Conservation (phyloP, 2,113 vertebrate genomes). For the Psammodynastes pulverulentus region DNA sequence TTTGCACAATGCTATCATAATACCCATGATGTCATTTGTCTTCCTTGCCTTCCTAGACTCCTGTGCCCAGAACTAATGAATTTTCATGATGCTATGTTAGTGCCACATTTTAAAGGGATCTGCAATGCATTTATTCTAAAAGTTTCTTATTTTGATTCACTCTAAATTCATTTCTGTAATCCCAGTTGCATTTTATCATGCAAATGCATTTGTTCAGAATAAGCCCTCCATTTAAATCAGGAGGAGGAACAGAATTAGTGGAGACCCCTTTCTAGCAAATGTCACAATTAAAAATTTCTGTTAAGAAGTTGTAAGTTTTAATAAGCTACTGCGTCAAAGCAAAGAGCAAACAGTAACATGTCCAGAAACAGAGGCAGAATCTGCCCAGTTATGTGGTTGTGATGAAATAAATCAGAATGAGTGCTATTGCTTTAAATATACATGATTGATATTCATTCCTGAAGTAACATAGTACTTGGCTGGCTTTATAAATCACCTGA, state of each 20-base stretch:
- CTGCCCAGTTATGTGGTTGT: not conserved
- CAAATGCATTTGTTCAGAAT: slow-evolving; percentile 48
- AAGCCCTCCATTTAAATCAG: slow-evolving; percentile 45
- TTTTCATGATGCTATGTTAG: not conserved
- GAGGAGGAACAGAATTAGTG: not conserved
- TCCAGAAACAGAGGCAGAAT: not conserved
- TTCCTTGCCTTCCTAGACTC: not conserved
- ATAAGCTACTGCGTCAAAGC: not conserved
- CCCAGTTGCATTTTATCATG: slow-evolving; percentile 32
- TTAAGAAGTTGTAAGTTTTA: not conserved
- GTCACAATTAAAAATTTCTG: not conserved
- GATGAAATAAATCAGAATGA: slow-evolving; percentile 5
- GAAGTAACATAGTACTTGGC: slow-evolving; percentile 37
- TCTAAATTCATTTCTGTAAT: slow-evolving; percentile 54
- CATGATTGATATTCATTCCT: slow-evolving; percentile 34
- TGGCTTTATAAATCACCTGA: slow-evolving; percentile 39
- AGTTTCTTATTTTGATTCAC: slow-evolving; percentile 27
- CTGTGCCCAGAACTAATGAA: not conserved
- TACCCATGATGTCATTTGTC: not conserved
- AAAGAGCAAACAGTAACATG: not conserved
- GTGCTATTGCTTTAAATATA: slow-evolving; percentile 16
- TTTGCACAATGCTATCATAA: not conserved
- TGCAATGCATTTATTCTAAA: slow-evolving; percentile 44
- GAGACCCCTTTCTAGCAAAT: not conserved
- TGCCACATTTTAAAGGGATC: slow-evolving; percentile 42